Percentiles rank a stretch among this genome's conserved stretches.
Evolutionary conservation across 2,113 vertebrate species (phyloP).

Genomic region (Phasianus colchicus): DNA sequence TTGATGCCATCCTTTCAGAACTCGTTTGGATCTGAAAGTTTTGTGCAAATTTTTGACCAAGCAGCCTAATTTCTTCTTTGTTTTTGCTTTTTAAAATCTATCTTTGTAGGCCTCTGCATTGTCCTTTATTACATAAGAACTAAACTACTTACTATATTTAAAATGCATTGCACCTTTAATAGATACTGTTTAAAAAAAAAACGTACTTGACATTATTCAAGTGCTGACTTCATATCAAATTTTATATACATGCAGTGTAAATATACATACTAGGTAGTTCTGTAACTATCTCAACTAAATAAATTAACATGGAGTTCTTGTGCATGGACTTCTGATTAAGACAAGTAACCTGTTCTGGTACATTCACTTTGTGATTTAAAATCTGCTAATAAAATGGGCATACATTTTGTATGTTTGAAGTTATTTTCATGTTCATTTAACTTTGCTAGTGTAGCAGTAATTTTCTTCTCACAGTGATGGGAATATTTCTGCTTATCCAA

Average conservation of each 20-base stretch:
- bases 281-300: background rate
- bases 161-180: constrained; percentile 92
- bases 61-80: background rate
- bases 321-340: constrained; percentile 59
- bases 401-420: background rate
- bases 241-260: constrained; percentile 35
- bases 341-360: constrained; percentile 29
- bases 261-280: constrained; percentile 37
- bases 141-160: constrained; percentile 62
- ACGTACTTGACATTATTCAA: constrained; percentile 8
- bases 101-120: background rate
- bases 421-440: constrained; percentile 54
- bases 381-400: background rate
- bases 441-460: constrained; percentile 12
- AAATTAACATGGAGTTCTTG: constrained; percentile 48
- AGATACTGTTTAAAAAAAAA: constrained; percentile 52
- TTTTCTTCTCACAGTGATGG: constrained; percentile 51
- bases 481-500: constrained; percentile 75
- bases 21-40: constrained; percentile 51
- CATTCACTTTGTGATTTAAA: background rate
- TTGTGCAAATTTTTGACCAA: constrained; percentile 18
- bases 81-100: constrained; percentile 31
- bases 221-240: constrained; percentile 37
- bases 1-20: constrained; percentile 50
- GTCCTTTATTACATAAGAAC: background rate